Evolutionary conservation across 2,797 vertebrate genomes (phyloP), one percentile per base, ranked within the genome.

Genomic region (Thripadectes ignobilis): DNA sequence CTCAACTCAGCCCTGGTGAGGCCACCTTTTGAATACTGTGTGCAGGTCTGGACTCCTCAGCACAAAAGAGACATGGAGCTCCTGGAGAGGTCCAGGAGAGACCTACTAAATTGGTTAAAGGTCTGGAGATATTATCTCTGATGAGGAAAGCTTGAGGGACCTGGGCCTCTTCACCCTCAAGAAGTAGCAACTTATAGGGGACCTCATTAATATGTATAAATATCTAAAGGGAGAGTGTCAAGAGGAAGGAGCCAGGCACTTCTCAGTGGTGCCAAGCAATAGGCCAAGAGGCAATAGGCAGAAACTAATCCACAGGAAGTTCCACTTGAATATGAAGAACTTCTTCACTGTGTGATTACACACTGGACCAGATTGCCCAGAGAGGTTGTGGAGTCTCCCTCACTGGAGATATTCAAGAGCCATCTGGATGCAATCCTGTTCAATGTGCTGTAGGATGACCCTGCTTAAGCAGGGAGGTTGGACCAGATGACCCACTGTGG

Each of bases 181-280:
- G 43, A 43, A 57, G 19, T 23, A 4, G 27, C 1, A 45, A 4
- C 10, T 23, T 7, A 72, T n/a, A 38, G 9, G 16, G 11, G 7
- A 8, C 13, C 7, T n/a, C 45, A 34, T n/a, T 24, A 52, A 18
- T 10, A 4, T 21, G 16, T 10, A 5, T 11, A 9, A 23, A 7
- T 30, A 10, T 39, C n/a, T 66, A 54, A 73, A 58, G 12, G 2
- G 22, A 49, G 3, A 6, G 9, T 20, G 43, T 15, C 36, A 49
- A 36, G 12, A 29, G 7, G 7, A 51, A 20, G 38, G 15, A 38
- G 14, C 21, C 51, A 65, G 38, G 9, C 16, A 39, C n/a, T 52
- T 14, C 24, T 52, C 1, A 0, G 16, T 4, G 7, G 3, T 39
- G 16, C 29, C 29, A 3, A 58, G n/a, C 3, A 45, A 6, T 8